Conservation (phyloP, 2,113 vertebrate genomes). For the Aythya baeri region DNA sequence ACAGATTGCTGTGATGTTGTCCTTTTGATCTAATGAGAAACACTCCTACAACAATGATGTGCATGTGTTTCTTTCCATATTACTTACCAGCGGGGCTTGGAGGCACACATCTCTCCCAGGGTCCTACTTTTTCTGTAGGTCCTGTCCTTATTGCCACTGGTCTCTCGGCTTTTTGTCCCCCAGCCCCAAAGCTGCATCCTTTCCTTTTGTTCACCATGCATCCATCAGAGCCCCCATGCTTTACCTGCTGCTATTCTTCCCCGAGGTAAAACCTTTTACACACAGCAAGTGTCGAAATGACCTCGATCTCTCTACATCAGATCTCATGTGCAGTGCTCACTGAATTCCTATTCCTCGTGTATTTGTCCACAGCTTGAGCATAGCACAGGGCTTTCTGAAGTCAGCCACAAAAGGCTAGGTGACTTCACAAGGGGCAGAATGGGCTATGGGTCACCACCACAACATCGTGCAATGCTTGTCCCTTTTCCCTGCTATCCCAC, state of each 20-base stretch:
- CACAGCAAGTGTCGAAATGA: neutral
- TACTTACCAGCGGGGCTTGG: neutral
- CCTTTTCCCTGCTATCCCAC: neutral
- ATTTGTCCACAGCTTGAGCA: neutral
- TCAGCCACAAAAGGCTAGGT: neutral
- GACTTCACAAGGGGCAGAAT: neutral
- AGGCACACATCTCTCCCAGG: neutral
- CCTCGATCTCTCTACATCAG: neutral
- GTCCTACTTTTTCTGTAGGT: neutral
- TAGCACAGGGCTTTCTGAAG: neutral
- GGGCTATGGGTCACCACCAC: neutral
- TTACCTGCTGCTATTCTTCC: neutral
- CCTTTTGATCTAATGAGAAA: constrained; percentile 58
- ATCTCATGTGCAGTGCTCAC: neutral
- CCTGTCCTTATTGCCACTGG: neutral
- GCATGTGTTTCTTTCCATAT: constrained; percentile 14
- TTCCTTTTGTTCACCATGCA: neutral
- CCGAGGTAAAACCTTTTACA: constrained; percentile 20
- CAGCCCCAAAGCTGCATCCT: neutral
- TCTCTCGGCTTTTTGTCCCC: neutral
- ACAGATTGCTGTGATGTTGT: constrained; percentile 59
- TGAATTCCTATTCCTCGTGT: neutral
- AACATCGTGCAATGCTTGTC: neutral
- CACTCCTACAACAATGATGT: constrained; percentile 60
- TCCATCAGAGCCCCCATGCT: neutral